A percentile compares a stretch with the other conserved stretches of the same genome.
Conservation (phyloP, 2,797 vertebrate species). For the Macropodus opercularis region DNA sequence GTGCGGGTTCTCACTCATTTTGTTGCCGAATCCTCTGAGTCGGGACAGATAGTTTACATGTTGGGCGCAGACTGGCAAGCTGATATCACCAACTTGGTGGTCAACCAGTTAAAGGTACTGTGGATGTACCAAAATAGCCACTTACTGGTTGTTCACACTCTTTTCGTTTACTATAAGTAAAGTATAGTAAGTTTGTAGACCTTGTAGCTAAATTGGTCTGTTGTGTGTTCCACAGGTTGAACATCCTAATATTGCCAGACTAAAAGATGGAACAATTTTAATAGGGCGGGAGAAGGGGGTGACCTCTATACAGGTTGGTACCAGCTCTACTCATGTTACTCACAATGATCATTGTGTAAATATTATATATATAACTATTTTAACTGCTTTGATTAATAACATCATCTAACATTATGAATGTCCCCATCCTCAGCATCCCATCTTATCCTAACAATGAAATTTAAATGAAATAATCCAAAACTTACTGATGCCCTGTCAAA, state of each 20-base stretch:
- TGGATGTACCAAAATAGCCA: not conserved
- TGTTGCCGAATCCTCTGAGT: slow-evolving; percentile 86
- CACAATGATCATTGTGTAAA: too few relatives aligned
- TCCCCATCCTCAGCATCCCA: not conserved
- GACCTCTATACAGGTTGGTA: slow-evolving; percentile 90
- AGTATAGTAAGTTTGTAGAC: not conserved
- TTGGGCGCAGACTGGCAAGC: slow-evolving; percentile 94
- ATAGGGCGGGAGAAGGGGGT: slow-evolving; percentile 91
- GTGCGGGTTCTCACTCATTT: slow-evolving; percentile 95
- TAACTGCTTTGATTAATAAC: not conserved
- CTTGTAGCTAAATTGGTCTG: not conserved
- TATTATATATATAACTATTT: too few relatives aligned
- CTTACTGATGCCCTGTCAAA: not conserved
- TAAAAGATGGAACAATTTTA: slow-evolving; percentile 88
- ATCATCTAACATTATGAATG: not conserved
- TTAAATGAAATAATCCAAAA: not conserved
- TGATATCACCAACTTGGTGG: slow-evolving; percentile 92
- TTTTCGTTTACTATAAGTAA: not conserved
- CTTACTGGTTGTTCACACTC: not conserved
- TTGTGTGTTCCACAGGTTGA: slow-evolving; percentile 80
- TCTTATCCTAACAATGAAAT: slow-evolving; percentile 1
- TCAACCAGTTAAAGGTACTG: slow-evolving; percentile 87
- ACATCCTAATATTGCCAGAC: slow-evolving; percentile 86
- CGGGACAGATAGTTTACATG: slow-evolving; percentile 88
- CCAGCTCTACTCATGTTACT: not conserved